These are phyloP conservation scores for Drosophila villosipedis DNA, from an alignment of 2,888 invertebrate species.

Conservation along the genomic window DNA sequence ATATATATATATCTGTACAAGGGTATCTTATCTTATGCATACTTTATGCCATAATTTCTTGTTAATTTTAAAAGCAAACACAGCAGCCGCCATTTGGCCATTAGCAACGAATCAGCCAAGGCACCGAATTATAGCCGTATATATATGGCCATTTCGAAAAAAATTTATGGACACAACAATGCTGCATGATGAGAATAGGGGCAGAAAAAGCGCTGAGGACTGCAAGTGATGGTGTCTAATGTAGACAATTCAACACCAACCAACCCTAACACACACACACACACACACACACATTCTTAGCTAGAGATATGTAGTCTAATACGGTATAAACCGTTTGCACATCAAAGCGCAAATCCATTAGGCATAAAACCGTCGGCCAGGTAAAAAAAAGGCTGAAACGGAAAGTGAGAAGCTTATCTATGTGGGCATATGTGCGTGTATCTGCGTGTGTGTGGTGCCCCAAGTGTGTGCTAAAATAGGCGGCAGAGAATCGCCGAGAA, in stretches of 20 bases:
- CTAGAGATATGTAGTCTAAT: slow-evolving; percentile 20
- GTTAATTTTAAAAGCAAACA: slow-evolving; percentile 66
- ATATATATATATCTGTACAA: not conserved
- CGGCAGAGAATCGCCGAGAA: slow-evolving; percentile 39
- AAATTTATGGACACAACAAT: slow-evolving; percentile 62
- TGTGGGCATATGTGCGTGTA: slow-evolving; percentile 15
- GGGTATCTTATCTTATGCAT: slow-evolving; percentile 11
- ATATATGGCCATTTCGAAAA: slow-evolving; percentile 58
- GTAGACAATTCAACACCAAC: slow-evolving; percentile 68
- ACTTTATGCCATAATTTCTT: slow-evolving; percentile 8
- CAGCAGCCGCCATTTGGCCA: slow-evolving; percentile 48
- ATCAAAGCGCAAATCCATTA: slow-evolving; percentile 77
- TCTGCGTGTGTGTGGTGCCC: slow-evolving; percentile 5
- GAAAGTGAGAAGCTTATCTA: slow-evolving; percentile 45
- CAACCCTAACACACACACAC: slow-evolving; percentile 20
- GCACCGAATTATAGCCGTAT: slow-evolving; percentile 36
- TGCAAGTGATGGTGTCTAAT: slow-evolving; percentile 72
- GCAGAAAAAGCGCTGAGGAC: slow-evolving; percentile 43
- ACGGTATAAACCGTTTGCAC: slow-evolving; percentile 63
- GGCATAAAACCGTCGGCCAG: slow-evolving; percentile 55
- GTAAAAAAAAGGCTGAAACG: slow-evolving; percentile 20
- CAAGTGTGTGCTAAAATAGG: slow-evolving; percentile 58
- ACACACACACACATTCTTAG: not conserved
- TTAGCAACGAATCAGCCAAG: slow-evolving; percentile 61
- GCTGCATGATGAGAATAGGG: not conserved